Percentiles rank a stretch among this genome's conserved stretches.
These are phyloP conservation scores for Neoascia interrupta DNA, from an alignment of 2,888 invertebrate genomes.

Conservation along the genomic window DNA sequence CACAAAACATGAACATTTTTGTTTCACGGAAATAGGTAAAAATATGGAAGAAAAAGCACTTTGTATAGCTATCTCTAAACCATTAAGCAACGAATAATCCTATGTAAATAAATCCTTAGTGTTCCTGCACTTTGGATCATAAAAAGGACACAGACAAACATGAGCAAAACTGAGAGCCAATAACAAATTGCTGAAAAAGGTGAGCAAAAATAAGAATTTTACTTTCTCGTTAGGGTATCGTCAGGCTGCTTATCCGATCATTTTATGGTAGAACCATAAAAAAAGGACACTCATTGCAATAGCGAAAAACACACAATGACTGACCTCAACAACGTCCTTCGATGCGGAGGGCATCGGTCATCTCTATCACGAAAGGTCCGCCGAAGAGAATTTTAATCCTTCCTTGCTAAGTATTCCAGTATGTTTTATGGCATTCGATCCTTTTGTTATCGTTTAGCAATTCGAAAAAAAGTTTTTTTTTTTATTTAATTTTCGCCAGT, in stretches of 20 bases:
- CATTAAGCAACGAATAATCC: slow-evolving; percentile 56
- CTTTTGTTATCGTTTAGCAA: not conserved
- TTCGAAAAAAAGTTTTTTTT: not conserved
- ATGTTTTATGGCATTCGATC: slow-evolving; percentile 22
- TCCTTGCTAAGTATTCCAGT: too few species aligned
- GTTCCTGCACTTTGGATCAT: slow-evolving; percentile 18
- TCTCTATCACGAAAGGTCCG: not conserved
- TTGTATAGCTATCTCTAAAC: slow-evolving; percentile 6
- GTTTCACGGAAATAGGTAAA: slow-evolving; percentile 3
- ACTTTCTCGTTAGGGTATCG: not conserved
- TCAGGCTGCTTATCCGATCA: slow-evolving; percentile 15
- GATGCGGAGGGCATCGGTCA: slow-evolving; percentile 21
- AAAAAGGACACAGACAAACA: slow-evolving; percentile 33
- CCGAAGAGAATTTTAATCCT: slow-evolving; percentile 39
- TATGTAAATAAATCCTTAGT: slow-evolving; percentile 62
- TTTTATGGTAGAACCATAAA: slow-evolving; percentile 53
- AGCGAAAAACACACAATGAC: slow-evolving; percentile 56
- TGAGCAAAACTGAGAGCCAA: too few species aligned
- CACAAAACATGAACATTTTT: not conserved
- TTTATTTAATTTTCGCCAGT: slow-evolving; percentile 6
- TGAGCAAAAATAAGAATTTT: slow-evolving; percentile 5
- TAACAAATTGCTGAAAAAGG: too few species aligned
- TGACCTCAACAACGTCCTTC: slow-evolving; percentile 55
- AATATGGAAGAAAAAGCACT: not conserved
- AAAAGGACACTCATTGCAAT: slow-evolving; percentile 39